Base-by-base conservation (phyloP, 2,888 invertebrate genomes). In the Brenthis hecate region DNA sequence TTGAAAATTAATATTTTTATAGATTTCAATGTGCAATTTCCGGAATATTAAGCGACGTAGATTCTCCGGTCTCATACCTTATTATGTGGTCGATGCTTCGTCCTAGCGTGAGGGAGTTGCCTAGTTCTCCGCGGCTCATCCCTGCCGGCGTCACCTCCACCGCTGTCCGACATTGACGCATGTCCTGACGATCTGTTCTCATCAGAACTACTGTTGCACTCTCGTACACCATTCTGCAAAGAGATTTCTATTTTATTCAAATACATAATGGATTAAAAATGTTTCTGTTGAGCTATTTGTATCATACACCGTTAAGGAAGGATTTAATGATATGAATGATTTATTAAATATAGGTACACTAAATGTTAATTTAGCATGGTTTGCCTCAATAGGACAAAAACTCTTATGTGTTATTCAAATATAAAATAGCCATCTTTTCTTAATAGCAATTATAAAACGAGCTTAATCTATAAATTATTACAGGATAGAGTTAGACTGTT, bases 151-250 rank as follows among this genome's bases (percentile, higher is more conserved):
- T 91, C 91, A 0, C 86, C 94, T 32, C 95, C 95, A 3, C 97
- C 97, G 64, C 97, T 97, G 85, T 98, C 97, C n/a, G 97, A 97
- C 97, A 98, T 98, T 78, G 97, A 97, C 8, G 98, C 98, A 87
- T 98, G 98, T 0, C 98, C 98, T 1, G 98, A 98, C n/a, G 97
- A 97, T 50, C 97, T 93, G 86, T 97, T 97, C 88, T 97, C 97
- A 81, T 97, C 97, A 3, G 97, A 97, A 23, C 97, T 97, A 86
- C 97, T 97, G 88, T 96, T 95, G 81, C 95, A 95, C 72, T 96
- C 95, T 71, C 95, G 95, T 69, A 95, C 95, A 68, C 94, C 94
- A 86, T 94, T 93, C 85, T 94, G 91, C 0, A 81, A 67, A 19
- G 2, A 11, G 28, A 32, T n/a, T 13, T 14, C 0, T 6, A 23